A percentile compares a stretch with the other conserved stretches of the same genome.
phyloP scores from a whole-genome alignment of 2,113 vertebrate genomes.

The Anolis carolinensis region DNA sequence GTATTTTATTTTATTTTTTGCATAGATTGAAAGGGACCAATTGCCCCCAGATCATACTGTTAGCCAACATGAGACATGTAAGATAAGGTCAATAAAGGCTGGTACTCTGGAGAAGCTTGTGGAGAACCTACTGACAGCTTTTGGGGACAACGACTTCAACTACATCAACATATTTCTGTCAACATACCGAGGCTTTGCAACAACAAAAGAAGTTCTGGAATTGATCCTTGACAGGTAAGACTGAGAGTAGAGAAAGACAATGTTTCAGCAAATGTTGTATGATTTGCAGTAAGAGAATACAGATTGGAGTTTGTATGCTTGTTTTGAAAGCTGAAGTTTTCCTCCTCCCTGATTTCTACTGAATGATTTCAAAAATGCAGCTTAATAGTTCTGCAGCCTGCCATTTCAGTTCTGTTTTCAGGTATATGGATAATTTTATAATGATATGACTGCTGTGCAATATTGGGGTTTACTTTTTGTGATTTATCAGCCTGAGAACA shows the following conservation, averaged over 20 bases:
- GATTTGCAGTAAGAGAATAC: neutral
- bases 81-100: constrained; percentile 92
- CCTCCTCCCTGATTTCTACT: neutral
- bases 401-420: neutral
- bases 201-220: constrained; percentile 85
- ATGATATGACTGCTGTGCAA: neutral
- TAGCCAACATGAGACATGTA: constrained; percentile 93
- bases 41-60: constrained; percentile 90
- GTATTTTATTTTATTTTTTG: constrained; percentile 44
- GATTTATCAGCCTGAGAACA: neutral
- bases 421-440: neutral
- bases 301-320: neutral
- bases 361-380: neutral
- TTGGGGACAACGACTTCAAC: constrained; percentile 93
- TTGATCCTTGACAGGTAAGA: constrained; percentile 88
- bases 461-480: too few species aligned
- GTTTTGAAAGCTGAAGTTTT: neutral
- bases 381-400: neutral
- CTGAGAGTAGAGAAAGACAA: neutral
- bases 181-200: constrained; percentile 90
- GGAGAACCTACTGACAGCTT: constrained; percentile 91
- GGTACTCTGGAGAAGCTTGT: constrained; percentile 94
- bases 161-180: constrained; percentile 96
- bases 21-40: constrained; percentile 85
- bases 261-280: rapidly evolving